These are phyloP conservation scores for Oedothorax gibbosus DNA, from an alignment of 1,140 invertebrate genomes.

Conservation along the genomic window DNA sequence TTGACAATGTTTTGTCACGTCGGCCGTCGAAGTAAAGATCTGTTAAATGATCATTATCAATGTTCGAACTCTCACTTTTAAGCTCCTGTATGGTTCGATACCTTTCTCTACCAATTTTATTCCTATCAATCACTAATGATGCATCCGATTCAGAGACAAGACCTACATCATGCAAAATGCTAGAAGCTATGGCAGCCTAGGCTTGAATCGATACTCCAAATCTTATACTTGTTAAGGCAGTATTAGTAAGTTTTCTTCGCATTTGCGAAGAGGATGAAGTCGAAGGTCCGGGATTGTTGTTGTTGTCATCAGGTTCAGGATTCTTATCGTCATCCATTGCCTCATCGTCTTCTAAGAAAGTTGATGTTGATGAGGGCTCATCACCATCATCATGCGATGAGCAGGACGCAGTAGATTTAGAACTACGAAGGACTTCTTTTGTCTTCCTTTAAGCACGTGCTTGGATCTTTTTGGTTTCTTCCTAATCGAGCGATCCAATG, in stretches of 20 bases:
- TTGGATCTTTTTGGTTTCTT: neutral
- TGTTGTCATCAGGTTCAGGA: neutral
- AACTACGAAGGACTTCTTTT: neutral
- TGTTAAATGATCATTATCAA: neutral
- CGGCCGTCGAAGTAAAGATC: neutral
- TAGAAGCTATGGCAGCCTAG: no score
- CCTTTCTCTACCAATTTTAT: neutral
- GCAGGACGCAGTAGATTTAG: no score
- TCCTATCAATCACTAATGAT: constrained; percentile 3
- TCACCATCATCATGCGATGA: no score
- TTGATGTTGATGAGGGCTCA: no score
- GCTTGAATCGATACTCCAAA: neutral
- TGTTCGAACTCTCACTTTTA: neutral
- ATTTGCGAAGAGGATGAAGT: neutral
- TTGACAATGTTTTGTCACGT: neutral
- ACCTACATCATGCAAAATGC: neutral
- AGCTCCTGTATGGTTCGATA: neutral
- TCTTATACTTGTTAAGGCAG: neutral
- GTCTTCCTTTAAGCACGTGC: neutral
- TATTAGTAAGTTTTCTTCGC: neutral
- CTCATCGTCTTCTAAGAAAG: no score
- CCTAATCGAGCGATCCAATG: neutral
- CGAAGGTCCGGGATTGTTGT: neutral
- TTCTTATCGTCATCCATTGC: no score
- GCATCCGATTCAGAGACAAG: no score